Evolutionary conservation across 2,113 vertebrate genomes (phyloP), one percentile per base, ranked within the genome.

Genomic region (Spilogale gracilis): DNA sequence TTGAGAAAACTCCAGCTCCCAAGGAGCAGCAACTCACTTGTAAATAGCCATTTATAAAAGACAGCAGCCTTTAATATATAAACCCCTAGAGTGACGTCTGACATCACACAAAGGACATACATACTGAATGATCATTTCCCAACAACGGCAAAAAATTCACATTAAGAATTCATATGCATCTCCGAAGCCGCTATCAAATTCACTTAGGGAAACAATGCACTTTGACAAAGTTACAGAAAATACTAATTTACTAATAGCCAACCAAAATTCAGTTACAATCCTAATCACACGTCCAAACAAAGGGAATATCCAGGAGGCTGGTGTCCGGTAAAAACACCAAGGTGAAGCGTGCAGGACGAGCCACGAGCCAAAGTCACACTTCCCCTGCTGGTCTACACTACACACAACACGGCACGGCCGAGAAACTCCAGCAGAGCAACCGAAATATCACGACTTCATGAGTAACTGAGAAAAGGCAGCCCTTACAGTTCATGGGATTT

Each of bases 41-140:
- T 97, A 95, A 96, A 96, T 74, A 88, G 89, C 81, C 88, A 94
- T 93, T 93, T 95, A 89, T 74, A 95, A 94, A 97, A 78, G 61
- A 94, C 6, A 27, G 82, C 88, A 82, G 91, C n/a, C 9, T 91
- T 90, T 87, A 95, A 96, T 84, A 76, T 78, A 93, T 50, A 89
- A 91, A 48, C 45, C 71, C 79, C 79, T n/a, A 60, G 61, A 89
- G 91, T 76, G 60, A 65, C 18, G 73, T 45, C 93, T 97, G 97
- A 95, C 86, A 79, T 82, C 38, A 91, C 83, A 96, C 60, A 95
- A 93, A 97, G 85, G 76, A 93, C 45, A 89, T 45, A 82, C 85
- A 71, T 12, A 43, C 7, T 58, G 67, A 71, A 74, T 43, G 96
- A 65, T 54, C 81, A 52, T 50, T 96, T 93, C 54, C 61, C 56